Evolutionary conservation across 2,888 invertebrate genomes (phyloP), one percentile per base, ranked within the genome.

Genomic region (Diplazon laetatorius): DNA sequence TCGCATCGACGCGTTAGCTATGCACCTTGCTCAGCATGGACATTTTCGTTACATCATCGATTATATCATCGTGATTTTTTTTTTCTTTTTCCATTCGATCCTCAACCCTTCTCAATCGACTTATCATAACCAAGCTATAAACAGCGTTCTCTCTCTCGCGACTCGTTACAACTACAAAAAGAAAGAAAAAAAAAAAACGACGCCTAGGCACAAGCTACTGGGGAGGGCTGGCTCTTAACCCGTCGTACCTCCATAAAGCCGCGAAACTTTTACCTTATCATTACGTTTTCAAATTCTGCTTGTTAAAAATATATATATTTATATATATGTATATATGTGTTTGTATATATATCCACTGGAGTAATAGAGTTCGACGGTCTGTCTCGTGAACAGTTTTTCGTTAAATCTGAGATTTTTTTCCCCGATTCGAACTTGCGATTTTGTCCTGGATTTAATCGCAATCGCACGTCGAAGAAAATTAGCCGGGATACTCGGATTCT

Each of bases 141-240:
- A 80, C 77, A 75, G 74, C 77, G 74, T 35, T 55, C 60, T 73
- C n/a, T n/a, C n/a, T n/a, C n/a, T n/a, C n/a, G 50, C 68, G 48
- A 75, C 63, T 76, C 44, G 39, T 55, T 48, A 74, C 71, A 42
- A 70, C 55, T 69, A 70, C 76, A 68, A n/a, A n/a, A n/a, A n/a
- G n/a, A n/a, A n/a, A n/a, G n/a, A n/a, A n/a, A n/a, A n/a, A n/a
- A n/a, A n/a, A n/a, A n/a, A n/a, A 80, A 72, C 68, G 69, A 72
- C 69, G 68, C 72, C n/a, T 60, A 73, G 74, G 71, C 77, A 80
- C 77, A 75, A 77, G 71, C 78, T 71, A 68, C 66, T 68, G 22
- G 62, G 68, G 70, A 48, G 57, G 42, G 18, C 37, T 72, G 59
- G 25, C 65, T 55, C 66, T 76, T 55, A 25, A 63, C 69, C 65